Conservation (phyloP, 2,888 invertebrate species). For the Melinaea menophilus region DNA sequence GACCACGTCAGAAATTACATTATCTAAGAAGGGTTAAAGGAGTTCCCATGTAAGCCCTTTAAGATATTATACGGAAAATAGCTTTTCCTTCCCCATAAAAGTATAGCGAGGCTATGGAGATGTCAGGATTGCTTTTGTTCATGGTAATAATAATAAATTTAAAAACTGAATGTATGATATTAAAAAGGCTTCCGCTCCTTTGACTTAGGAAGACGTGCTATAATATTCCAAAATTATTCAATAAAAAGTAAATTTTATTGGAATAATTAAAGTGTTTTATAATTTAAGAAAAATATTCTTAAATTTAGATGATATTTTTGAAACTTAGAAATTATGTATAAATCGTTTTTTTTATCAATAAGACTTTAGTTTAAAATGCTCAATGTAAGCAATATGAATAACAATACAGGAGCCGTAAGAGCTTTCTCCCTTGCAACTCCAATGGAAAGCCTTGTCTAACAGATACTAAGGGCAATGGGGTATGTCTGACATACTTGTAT, state of each 20-base stretch:
- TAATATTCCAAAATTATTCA: not conserved
- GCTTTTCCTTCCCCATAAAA: constrained; percentile 22
- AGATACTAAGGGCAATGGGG: not conserved
- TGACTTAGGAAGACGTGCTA: not conserved
- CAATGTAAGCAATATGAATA: no score
- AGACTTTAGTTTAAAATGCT: no score
- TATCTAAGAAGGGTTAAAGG: no score
- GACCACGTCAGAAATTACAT: no score
- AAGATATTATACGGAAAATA: constrained; percentile 24
- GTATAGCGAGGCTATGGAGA: constrained; percentile 13
- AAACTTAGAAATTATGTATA: no score
- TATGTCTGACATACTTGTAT: not conserved
- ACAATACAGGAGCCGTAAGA: no score
- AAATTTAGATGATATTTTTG: no score
- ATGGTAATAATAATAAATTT: constrained; percentile 4
- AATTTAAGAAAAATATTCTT: no score
- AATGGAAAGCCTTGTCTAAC: not conserved
- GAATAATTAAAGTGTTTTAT: no score
- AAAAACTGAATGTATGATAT: not conserved
- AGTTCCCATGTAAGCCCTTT: constrained; percentile 6
- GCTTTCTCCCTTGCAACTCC: not conserved
- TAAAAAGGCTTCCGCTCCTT: not conserved
- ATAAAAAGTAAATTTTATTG: no score
- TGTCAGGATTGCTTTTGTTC: constrained; percentile 12
- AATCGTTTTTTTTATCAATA: no score